A percentile compares a stretch with the other conserved stretches of the same genome.
Evolutionary conservation across 2,113 vertebrate species (phyloP).

Genomic region (Nanorana parkeri): DNA sequence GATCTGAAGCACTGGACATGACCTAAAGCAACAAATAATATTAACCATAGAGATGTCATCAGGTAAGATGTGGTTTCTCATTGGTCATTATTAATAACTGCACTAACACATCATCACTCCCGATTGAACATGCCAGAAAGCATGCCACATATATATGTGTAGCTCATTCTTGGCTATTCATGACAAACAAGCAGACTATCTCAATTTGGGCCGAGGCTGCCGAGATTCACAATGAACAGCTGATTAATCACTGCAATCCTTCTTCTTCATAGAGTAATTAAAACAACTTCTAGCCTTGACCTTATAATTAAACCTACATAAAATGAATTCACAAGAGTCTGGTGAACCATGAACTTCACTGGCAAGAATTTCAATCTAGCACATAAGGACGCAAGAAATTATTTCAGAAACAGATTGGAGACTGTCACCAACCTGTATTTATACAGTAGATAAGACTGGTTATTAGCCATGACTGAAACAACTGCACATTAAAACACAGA

Average conservation of each 20-base stretch:
- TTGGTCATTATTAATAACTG: too few species aligned
- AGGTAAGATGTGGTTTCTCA: too few species aligned
- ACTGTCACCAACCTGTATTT: conserved; percentile 9
- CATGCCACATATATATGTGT: too few species aligned
- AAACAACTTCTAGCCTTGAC: conserved; percentile 32
- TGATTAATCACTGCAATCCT: conserved; percentile 41
- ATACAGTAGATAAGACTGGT: conserved; percentile 16
- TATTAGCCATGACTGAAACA: background rate
- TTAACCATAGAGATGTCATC: too few species aligned
- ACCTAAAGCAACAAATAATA: too few species aligned
- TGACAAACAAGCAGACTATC: background rate
- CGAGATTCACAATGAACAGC: background rate
- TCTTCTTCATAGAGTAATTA: conserved; percentile 32
- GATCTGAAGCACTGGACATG: too few species aligned
- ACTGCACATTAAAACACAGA: background rate
- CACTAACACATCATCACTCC: too few species aligned
- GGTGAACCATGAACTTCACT: conserved; percentile 27
- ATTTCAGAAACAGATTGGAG: conserved; percentile 45
- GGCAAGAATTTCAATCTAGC: conserved; percentile 21
- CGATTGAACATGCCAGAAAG: too few species aligned
- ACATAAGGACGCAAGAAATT: conserved; percentile 30
- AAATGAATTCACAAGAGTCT: conserved; percentile 33
- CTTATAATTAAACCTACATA: conserved; percentile 43
- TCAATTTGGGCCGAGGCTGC: background rate
- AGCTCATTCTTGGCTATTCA: background rate